Percentiles rank a stretch among this genome's conserved stretches.
Evolutionary conservation across 1,140 invertebrate genomes (phyloP).

Genomic region (Calephelis virginiensis): DNA sequence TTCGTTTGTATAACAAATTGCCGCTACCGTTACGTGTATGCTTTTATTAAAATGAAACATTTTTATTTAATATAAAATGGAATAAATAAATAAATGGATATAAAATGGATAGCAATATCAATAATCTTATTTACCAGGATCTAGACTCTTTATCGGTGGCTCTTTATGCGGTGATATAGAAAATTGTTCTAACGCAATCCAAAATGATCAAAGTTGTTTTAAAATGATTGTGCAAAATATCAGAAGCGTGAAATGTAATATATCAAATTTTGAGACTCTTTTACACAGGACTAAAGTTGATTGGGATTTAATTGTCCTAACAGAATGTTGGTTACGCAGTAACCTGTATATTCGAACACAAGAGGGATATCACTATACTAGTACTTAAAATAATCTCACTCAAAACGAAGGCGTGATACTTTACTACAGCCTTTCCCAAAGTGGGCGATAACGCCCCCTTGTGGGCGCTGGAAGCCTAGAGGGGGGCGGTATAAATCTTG

Average conservation of each 20-base stretch:
- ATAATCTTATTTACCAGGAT: neutral
- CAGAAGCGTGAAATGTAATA: slow-evolving; percentile 13
- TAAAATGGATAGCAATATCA: neutral
- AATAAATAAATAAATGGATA: too few species aligned
- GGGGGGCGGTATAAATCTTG: too few species aligned
- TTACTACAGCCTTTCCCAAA: too few species aligned
- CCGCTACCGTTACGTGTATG: neutral
- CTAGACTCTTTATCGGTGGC: slow-evolving; percentile 5
- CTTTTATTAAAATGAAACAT: neutral
- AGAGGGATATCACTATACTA: slow-evolving; percentile 1
- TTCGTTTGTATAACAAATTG: neutral
- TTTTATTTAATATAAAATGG: too few species aligned
- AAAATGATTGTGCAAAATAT: slow-evolving; percentile 16
- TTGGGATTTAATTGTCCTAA: too few species aligned
- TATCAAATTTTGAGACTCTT: neutral
- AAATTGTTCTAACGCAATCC: neutral
- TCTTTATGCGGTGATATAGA: neutral
- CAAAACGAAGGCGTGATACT: slow-evolving; percentile 13
- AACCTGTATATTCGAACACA: neutral
- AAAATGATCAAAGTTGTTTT: neutral
- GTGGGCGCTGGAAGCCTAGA: too few species aligned
- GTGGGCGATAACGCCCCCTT: too few species aligned
- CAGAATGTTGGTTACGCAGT: too few species aligned
- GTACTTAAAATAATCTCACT: slow-evolving; percentile 1
- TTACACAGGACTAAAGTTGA: too few species aligned